Evolutionary conservation across 2,113 vertebrate genomes (phyloP), one percentile per base, ranked within the genome.

Genomic region (Forbesichthys papilliferus): DNA sequence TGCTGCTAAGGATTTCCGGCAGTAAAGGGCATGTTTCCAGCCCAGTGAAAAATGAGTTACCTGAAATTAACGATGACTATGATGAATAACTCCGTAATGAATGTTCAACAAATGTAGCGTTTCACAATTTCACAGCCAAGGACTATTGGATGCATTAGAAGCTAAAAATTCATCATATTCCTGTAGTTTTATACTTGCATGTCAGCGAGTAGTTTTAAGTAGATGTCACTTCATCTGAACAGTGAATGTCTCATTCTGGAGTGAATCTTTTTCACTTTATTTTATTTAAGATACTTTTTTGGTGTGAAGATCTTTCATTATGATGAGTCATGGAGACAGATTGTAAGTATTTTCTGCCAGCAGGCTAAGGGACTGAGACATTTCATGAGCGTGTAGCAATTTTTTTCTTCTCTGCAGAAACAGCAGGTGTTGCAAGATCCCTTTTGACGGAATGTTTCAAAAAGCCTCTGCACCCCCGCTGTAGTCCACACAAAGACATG

Each of bases 311-410:
- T 77, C 80, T 84, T 79, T 86, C 74, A 81, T 85, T 74, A 73
- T 85, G 78, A 84, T 87, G 83, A 86, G 74, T 89, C 81, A 87
- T 81, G 75, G 77, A 48, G 77, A 84, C 1, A 48, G 61, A 69
- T 51, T 78, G 76, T 80, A 80, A 84, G 72, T 64, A 79, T 71
- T 77, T 74, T 69, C 68, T 77, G 65, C 75, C 76, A 64, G 71
- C 75, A 82, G 77, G 81, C 81, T 9, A 71, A 84, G 73, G 83
- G 77, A 73, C 64, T 20, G 62, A 74, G 76, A 83, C 83, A 77
- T 79, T 86, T 83, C 66, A 62, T 46, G 73, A 78, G 85, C 56
- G 71, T 78, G 49, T 57, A 73, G 77, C 74, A 81, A 81, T 79
- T 71, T 68, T 64, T 74, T 76, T 58, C 70, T 57, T 77, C 78